A percentile compares a stretch with the other conserved stretches of the same genome.
phyloP scores from a whole-genome alignment of 1,140 invertebrate genomes.

The Stegodyphus mimosarum region DNA sequence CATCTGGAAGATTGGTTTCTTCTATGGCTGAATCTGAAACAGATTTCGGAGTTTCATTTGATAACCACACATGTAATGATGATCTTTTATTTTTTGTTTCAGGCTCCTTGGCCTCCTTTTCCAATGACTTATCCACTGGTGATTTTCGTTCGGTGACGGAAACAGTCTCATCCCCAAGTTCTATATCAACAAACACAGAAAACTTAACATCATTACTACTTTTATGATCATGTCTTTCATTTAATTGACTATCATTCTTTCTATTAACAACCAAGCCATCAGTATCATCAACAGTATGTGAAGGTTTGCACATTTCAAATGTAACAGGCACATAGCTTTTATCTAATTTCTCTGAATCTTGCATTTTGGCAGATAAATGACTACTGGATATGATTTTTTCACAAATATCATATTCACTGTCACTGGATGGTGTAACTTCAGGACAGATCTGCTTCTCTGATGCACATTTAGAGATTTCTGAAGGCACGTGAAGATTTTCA shows the following conservation, averaged over 20 bases:
- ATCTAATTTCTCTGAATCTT: background rate
- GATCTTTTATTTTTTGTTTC: background rate
- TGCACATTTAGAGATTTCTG: too few relatives aligned
- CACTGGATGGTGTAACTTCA: too few relatives aligned
- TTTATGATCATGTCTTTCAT: background rate
- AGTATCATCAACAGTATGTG: background rate
- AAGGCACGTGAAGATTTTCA: constrained; percentile 5
- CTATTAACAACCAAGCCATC: background rate
- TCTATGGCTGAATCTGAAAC: background rate
- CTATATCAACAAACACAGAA: constrained; percentile 52
- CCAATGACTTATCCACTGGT: background rate
- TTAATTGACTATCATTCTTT: background rate
- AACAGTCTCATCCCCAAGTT: constrained; percentile 3
- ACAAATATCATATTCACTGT: too few relatives aligned
- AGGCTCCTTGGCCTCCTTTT: background rate
- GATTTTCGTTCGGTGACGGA: background rate
- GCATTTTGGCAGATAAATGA: background rate
- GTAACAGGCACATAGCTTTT: background rate
- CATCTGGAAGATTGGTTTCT: background rate
- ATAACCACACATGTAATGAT: background rate
- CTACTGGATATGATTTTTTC: too few relatives aligned
- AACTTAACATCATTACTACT: constrained; percentile 21
- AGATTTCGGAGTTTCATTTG: background rate
- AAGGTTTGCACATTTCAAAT: too few relatives aligned
- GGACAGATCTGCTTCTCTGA: too few relatives aligned